Evolutionary conservation across 92 coral and sea anemone species (phyloP).

Genomic region (Siderastrea siderea): DNA sequence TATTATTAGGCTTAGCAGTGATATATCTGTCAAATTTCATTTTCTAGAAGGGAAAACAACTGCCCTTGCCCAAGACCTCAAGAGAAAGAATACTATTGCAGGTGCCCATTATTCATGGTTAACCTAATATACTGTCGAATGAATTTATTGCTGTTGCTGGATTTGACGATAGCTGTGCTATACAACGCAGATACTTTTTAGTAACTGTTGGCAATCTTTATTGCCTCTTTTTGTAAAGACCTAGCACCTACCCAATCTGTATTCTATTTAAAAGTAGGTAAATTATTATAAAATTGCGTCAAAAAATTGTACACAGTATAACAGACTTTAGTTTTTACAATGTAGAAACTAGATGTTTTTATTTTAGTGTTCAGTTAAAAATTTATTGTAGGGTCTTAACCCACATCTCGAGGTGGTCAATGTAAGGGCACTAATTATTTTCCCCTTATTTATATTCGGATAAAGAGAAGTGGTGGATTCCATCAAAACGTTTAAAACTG

Average conservation of each 20-base stretch:
- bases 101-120: too few relatives aligned
- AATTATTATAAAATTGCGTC: neutral
- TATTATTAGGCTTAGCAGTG: too few relatives aligned
- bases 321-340: neutral
- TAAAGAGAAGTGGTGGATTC: neutral
- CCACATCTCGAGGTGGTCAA: neutral
- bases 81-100: too few relatives aligned
- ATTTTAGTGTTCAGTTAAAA: neutral
- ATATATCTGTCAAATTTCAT: too few relatives aligned
- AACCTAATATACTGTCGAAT: too few relatives aligned
- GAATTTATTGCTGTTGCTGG: too few relatives aligned
- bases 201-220: neutral
- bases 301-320: neutral
- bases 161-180: too few relatives aligned
- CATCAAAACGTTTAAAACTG: neutral
- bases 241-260: neutral
- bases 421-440: neutral
- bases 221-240: neutral
- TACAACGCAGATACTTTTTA: neutral
- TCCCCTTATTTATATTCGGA: neutral
- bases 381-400: neutral
- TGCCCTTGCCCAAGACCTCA: too few relatives aligned
- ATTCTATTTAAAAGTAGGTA: neutral
- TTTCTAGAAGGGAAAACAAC: too few relatives aligned
- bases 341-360: too few relatives aligned